Evolutionary conservation across 2,888 invertebrate genomes (phyloP).

Genomic region (Drosophila fulvimacula): DNA sequence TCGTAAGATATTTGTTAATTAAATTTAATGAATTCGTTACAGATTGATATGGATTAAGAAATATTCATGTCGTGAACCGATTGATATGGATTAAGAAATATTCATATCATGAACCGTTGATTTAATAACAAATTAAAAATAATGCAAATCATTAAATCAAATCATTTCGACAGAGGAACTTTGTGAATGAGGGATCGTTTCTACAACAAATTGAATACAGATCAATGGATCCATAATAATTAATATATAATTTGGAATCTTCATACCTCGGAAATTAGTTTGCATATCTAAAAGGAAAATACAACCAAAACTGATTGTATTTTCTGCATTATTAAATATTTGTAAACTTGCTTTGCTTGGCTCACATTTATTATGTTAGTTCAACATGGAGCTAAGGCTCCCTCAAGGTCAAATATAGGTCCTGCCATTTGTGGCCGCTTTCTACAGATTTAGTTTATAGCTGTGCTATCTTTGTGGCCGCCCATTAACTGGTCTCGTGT

Average conservation of each 20-base stretch:
- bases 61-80: too few species aligned
- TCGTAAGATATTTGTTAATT: not conserved
- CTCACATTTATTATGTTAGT: not conserved
- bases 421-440: constrained; percentile 12
- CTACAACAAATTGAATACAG: not conserved
- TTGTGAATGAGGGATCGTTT: not conserved
- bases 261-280: not conserved
- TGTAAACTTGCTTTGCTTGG: not conserved
- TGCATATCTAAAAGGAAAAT: not conserved
- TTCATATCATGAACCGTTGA: not conserved
- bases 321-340: not conserved
- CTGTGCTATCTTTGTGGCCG: constrained; percentile 67
- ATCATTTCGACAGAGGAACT: constrained; percentile 5
- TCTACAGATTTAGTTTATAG: constrained; percentile 42
- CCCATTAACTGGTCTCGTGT: constrained; percentile 63
- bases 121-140: not conserved
- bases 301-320: not conserved
- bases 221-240: not conserved
- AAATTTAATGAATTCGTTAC: not conserved
- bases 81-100: not conserved
- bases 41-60: not conserved
- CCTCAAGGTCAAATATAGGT: constrained; percentile 2
- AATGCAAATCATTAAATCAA: not conserved
- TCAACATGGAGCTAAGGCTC: too few species aligned
- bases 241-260: not conserved